Evolutionary conservation across 2,113 vertebrate genomes (phyloP).

Genomic region (Campylorhamphus procurvoides): DNA sequence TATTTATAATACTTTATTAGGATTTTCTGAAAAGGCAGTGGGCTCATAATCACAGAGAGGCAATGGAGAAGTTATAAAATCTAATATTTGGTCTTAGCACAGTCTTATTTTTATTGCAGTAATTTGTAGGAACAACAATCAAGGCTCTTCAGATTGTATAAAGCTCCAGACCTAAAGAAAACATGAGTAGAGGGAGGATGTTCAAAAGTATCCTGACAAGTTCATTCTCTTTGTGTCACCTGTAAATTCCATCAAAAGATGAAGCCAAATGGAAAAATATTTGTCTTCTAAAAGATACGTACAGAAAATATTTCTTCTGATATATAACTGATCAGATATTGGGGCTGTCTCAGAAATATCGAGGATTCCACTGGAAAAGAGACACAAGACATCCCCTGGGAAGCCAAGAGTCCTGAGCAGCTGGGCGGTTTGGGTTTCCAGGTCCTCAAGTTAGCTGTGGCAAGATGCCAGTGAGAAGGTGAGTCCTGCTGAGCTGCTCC

Average conservation of each 20-base stretch:
- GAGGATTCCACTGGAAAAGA: not conserved
- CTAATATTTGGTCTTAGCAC: not conserved
- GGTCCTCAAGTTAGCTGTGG: not conserved
- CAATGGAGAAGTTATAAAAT: not conserved
- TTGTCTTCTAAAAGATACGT: not conserved
- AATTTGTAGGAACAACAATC: not conserved
- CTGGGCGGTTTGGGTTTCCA: not conserved
- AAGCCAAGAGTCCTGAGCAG: not conserved
- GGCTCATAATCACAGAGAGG: not conserved
- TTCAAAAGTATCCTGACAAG: not conserved
- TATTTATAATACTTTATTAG: not conserved
- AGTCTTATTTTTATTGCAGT: not conserved
- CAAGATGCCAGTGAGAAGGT: not conserved
- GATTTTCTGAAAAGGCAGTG: not conserved
- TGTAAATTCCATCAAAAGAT: not conserved
- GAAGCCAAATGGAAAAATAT: not conserved
- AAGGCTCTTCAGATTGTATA: not conserved
- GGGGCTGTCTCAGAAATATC: not conserved
- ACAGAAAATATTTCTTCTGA: not conserved
- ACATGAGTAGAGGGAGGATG: not conserved
- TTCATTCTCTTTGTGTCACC: not conserved
- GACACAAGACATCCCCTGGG: not conserved
- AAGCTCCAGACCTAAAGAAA: not conserved
- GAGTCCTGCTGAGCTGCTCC: not conserved
- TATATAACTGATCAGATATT: not conserved